Conservation (phyloP, 1,140 invertebrate species). For the Caenorhabditis briggsae region DNA sequence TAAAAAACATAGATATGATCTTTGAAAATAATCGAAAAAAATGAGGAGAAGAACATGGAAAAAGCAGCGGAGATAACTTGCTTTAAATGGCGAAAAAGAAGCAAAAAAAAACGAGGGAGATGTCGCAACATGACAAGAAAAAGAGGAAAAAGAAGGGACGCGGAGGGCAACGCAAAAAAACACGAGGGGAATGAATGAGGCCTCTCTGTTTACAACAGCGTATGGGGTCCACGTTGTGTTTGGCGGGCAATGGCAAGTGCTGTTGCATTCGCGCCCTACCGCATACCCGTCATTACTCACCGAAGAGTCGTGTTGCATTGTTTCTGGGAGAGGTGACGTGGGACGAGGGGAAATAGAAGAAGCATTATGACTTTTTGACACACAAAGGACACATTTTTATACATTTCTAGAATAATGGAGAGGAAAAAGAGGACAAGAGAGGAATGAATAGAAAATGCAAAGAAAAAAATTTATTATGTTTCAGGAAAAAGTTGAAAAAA, state of each 20-base stretch:
- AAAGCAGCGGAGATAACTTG: conserved; percentile 1
- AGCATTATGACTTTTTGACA: neutral
- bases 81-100: conserved; percentile 5
- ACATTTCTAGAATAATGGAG: neutral
- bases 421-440: neutral
- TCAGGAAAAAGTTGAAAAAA: no score
- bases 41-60: neutral
- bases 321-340: neutral
- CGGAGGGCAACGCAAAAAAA: conserved; percentile 33
- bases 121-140: conserved; percentile 14
- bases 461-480: no score
- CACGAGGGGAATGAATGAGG: conserved; percentile 46
- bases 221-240: conserved; percentile 14
- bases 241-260: conserved; percentile 1
- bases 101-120: neutral
- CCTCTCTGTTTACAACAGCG: conserved; percentile 35
- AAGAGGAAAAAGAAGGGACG: neutral
- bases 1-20: neutral
- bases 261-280: neutral
- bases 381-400: conserved; percentile 34
- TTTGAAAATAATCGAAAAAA: neutral
- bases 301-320: neutral
- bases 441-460: neutral
- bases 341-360: neutral
- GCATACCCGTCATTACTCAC: neutral